Conservation (phyloP, 1,140 invertebrate genomes). For the Steinernema feltiae region DNA sequence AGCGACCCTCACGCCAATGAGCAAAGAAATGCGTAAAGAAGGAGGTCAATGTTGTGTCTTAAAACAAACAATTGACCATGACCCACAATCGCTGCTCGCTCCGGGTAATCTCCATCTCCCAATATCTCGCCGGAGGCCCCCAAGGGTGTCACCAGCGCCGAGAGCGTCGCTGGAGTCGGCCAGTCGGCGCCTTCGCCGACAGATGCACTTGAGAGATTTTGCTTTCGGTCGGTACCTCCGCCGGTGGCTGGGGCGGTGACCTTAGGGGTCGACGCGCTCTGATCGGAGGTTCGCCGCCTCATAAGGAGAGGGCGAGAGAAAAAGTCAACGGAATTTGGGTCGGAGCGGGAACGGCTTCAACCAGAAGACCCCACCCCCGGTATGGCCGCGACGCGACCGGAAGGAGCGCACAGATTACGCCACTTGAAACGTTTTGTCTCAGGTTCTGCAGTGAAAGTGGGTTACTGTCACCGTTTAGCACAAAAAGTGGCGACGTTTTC, state of each 20-base stretch:
- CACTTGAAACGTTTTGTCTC: neutral
- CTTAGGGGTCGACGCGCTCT: slow-evolving; percentile 10
- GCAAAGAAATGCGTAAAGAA: slow-evolving; percentile 1
- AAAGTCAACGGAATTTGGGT: slow-evolving; percentile 11
- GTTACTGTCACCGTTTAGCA: too few relatives aligned
- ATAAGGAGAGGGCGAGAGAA: slow-evolving; percentile 6
- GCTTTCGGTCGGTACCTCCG: slow-evolving; percentile 3
- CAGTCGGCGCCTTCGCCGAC: neutral
- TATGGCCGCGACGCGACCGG: slow-evolving; percentile 9
- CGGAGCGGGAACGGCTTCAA: neutral
- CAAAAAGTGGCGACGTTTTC: too few relatives aligned
- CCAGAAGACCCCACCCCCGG: slow-evolving; percentile 10
- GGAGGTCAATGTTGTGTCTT: slow-evolving; percentile 13
- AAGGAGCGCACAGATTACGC: neutral
- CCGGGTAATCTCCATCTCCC: slow-evolving; percentile 13
- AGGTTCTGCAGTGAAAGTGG: too few relatives aligned
- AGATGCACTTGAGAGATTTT: slow-evolving; percentile 11
- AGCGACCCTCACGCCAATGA: neutral
- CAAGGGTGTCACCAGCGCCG: neutral
- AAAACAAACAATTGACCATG: slow-evolving; percentile 11
- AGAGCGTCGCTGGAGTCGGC: neutral
- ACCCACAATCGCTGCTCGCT: slow-evolving; percentile 5
- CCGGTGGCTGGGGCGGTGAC: slow-evolving; percentile 14
- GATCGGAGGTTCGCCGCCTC: neutral
- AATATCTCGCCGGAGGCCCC: slow-evolving; percentile 12